Percentiles rank a stretch among this genome's conserved stretches.
Conservation (phyloP, 53 echinoderm and acorn worm species). For the Antedon mediterranea region DNA sequence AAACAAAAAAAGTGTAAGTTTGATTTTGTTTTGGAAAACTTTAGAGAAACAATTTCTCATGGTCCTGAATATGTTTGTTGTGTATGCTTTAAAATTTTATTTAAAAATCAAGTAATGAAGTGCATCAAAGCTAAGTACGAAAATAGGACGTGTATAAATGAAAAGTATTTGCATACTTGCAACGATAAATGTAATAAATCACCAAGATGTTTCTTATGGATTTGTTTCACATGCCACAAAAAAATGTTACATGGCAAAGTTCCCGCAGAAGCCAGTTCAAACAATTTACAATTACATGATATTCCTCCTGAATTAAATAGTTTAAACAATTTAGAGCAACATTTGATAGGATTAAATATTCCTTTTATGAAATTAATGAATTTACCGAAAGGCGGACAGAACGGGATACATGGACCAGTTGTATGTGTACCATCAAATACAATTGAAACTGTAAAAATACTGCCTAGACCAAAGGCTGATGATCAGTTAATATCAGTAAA, state of each 20-base stretch:
- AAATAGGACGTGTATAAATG: slow-evolving; percentile 9
- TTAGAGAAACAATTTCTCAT: slow-evolving; percentile 11
- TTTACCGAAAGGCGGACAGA: slow-evolving; percentile 29
- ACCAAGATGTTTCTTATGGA: slow-evolving; percentile 27
- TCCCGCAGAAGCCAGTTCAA: slow-evolving; percentile 13
- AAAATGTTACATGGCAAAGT: slow-evolving; percentile 8
- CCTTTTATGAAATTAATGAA: slow-evolving; percentile 39
- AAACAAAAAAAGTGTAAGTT: not conserved
- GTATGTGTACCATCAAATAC: slow-evolving; percentile 32
- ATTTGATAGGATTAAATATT: slow-evolving; percentile 29
- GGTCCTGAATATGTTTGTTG: slow-evolving; percentile 37
- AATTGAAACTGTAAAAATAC: slow-evolving; percentile 1
- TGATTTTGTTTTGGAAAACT: slow-evolving; percentile 6
- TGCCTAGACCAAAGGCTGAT: slow-evolving; percentile 21
- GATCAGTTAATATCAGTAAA: slow-evolving; percentile 40
- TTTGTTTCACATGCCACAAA: slow-evolving; percentile 42
- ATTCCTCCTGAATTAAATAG: slow-evolving; percentile 11
- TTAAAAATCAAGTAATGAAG: slow-evolving; percentile 24
- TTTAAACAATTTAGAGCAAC: slow-evolving; percentile 13
- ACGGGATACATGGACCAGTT: slow-evolving; percentile 33
- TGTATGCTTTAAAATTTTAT: slow-evolving; percentile 22
- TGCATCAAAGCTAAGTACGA: slow-evolving; percentile 22
- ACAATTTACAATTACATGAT: slow-evolving; percentile 15
- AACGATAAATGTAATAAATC: slow-evolving; percentile 14
- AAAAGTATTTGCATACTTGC: slow-evolving; percentile 30